Evolutionary conservation across 2,113 vertebrate genomes (phyloP).

Genomic region (Hippolais icterina): DNA sequence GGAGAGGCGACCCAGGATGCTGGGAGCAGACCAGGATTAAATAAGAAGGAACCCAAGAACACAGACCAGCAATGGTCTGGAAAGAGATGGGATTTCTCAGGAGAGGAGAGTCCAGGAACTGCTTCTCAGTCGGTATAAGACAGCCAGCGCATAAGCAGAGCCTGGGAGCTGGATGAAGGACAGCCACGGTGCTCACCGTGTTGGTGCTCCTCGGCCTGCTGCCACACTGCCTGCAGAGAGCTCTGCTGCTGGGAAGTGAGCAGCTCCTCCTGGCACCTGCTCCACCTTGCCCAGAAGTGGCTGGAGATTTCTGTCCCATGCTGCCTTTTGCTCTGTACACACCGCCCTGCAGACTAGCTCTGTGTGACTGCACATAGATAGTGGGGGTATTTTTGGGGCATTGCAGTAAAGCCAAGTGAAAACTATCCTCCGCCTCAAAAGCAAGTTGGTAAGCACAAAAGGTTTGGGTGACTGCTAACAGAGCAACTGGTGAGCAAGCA

Average conservation of each 20-base stretch:
- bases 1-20: accelerated
- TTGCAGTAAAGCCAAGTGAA: not conserved
- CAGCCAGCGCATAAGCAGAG: not conserved
- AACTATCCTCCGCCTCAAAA: not conserved
- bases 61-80: not conserved
- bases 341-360: not conserved
- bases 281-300: not conserved
- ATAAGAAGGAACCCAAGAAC: not conserved
- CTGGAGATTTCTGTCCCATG: not conserved
- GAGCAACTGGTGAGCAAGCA: not conserved
- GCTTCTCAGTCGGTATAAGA: accelerated
- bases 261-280: not conserved
- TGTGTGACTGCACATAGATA: accelerated
- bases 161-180: not conserved
- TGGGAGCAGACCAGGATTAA: not conserved
- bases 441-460: not conserved
- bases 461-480: not conserved
- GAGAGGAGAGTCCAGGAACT: not conserved
- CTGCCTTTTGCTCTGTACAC: not conserved
- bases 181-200: accelerated
- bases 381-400: not conserved
- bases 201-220: not conserved
- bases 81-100: not conserved
- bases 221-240: not conserved
- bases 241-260: not conserved